A percentile compares a stretch with the other conserved stretches of the same genome.
Evolutionary conservation across 1,140 invertebrate genomes (phyloP).

Genomic region (Apocrypta bakeri): DNA sequence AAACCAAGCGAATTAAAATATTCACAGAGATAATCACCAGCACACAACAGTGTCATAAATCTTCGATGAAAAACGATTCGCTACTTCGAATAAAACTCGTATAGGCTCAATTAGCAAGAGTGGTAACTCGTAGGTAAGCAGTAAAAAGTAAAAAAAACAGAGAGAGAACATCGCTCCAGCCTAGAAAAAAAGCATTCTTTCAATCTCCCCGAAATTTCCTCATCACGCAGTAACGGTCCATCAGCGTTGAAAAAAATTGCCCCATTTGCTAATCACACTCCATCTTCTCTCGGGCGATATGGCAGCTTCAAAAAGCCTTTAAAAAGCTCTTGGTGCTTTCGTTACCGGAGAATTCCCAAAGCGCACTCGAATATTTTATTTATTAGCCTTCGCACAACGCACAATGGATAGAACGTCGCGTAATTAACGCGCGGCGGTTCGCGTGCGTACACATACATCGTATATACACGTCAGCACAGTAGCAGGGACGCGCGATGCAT

Average conservation of each 20-base stretch:
- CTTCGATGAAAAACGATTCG: too few relatives aligned
- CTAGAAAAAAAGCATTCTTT: not conserved
- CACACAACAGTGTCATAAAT: too few relatives aligned
- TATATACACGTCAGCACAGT: slow-evolving; percentile 59
- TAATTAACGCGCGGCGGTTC: slow-evolving; percentile 8
- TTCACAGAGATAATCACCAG: too few relatives aligned
- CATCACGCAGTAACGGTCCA: not conserved
- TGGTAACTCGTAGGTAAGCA: too few relatives aligned
- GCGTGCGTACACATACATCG: slow-evolving; percentile 18
- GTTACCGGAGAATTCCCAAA: not conserved
- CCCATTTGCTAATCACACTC: slow-evolving; percentile 7
- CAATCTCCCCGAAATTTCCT: not conserved
- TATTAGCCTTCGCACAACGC: not conserved
- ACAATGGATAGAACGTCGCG: slow-evolving; percentile 35
- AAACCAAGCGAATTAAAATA: too few relatives aligned
- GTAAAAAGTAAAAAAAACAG: too few relatives aligned
- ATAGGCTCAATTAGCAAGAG: too few relatives aligned
- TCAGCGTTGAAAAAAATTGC: not conserved
- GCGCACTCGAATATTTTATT: slow-evolving; percentile 18
- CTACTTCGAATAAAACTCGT: too few relatives aligned
- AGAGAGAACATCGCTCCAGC: not conserved
- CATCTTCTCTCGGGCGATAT: not conserved
- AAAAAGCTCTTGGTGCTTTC: not conserved
- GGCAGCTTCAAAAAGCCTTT: not conserved
- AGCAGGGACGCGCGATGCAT: slow-evolving; percentile 65